phyloP scores from a whole-genome alignment of 2,113 vertebrate genomes.

The Echinops telfairi region DNA sequence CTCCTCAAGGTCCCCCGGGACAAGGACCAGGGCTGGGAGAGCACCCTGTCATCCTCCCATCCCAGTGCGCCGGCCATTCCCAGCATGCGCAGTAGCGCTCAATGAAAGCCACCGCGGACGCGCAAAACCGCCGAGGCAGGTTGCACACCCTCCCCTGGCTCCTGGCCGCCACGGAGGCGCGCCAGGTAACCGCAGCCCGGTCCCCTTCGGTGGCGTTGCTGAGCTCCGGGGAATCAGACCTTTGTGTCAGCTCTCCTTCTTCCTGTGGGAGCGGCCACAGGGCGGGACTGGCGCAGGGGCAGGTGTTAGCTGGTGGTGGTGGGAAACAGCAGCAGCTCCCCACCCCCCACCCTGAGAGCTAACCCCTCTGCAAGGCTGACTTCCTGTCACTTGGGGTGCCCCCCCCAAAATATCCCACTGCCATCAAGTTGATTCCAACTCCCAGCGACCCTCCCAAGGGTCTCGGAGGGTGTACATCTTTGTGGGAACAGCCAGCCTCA shows the following conservation, averaged over 20 bases:
- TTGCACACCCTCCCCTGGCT: neutral
- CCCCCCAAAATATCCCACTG: too few species aligned
- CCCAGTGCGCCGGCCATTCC: neutral
- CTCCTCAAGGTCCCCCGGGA: neutral
- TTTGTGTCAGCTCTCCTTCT: neutral
- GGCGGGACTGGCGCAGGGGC: neutral
- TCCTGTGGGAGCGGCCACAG: neutral
- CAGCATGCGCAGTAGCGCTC: too few species aligned
- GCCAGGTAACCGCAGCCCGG: neutral
- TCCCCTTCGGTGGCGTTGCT: neutral
- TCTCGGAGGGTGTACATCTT: too few species aligned
- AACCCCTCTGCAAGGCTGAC: neutral
- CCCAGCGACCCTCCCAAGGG: too few species aligned
- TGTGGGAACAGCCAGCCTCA: too few species aligned
- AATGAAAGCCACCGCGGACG: neutral
- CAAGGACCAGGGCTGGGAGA: neutral
- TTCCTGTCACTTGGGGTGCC: neutral
- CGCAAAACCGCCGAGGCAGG: too few species aligned
- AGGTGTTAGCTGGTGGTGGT: neutral
- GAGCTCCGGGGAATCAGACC: neutral
- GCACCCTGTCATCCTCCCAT: neutral
- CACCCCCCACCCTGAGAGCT: too few species aligned
- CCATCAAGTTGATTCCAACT: too few species aligned
- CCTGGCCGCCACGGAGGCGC: neutral
- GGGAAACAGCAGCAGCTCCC: neutral